Percentiles rank a stretch among this genome's conserved stretches.
These are phyloP conservation scores for Anarsia innoxiella DNA, from an alignment of 2,888 invertebrate genomes.

Conservation along the genomic window DNA sequence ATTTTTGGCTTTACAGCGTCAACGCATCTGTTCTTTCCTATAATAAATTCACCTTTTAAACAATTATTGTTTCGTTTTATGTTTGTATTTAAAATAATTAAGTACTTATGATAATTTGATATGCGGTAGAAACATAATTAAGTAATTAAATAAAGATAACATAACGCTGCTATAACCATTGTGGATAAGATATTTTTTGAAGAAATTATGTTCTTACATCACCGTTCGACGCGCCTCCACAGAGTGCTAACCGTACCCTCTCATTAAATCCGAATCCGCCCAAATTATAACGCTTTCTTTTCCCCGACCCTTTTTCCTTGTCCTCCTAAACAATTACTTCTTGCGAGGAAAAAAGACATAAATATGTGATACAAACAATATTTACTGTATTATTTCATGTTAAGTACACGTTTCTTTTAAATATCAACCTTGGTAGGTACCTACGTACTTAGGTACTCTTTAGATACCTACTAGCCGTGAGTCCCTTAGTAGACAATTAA, in stretches of 20 bases:
- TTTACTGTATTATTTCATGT: too few relatives aligned
- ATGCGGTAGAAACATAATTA: too few relatives aligned
- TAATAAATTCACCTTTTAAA: too few relatives aligned
- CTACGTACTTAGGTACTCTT: too few relatives aligned
- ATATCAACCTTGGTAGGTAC: too few relatives aligned
- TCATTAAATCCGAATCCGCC: conserved; percentile 9
- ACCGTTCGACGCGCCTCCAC: background rate
- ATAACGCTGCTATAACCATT: too few relatives aligned
- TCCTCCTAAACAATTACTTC: conserved; percentile 9
- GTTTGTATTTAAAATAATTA: background rate
- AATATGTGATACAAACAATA: background rate
- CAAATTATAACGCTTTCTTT: conserved; percentile 8
- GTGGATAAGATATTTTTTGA: conserved; percentile 1
- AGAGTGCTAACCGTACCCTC: conserved; percentile 2
- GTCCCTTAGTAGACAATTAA: too few relatives aligned
- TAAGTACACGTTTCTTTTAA: too few relatives aligned
- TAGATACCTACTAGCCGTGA: too few relatives aligned
- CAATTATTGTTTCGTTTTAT: background rate
- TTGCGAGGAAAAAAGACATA: background rate
- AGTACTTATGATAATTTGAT: too few relatives aligned
- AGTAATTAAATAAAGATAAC: too few relatives aligned
- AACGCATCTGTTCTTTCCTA: background rate
- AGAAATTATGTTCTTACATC: conserved; percentile 6
- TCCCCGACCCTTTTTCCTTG: conserved; percentile 5
- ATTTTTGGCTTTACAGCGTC: too few relatives aligned